Evolutionary conservation across 2,113 vertebrate genomes (phyloP).

Genomic region (Saiga tatarica): DNA sequence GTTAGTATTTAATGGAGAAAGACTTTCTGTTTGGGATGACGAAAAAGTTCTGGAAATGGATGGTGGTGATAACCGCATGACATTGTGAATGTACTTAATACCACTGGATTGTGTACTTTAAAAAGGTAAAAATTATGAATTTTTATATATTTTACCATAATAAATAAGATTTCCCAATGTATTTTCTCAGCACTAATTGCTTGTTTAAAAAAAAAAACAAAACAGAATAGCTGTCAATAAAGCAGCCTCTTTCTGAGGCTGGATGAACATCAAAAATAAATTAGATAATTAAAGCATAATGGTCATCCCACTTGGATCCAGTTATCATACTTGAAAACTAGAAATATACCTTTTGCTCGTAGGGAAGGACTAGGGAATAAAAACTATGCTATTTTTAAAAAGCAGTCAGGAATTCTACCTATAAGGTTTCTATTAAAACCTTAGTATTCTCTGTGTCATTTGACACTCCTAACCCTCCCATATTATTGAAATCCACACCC

Average conservation of each 20-base stretch:
- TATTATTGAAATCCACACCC: background rate
- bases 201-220: background rate
- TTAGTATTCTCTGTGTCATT: background rate
- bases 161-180: background rate
- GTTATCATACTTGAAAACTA: background rate
- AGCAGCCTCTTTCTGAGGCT: background rate
- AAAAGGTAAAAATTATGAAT: background rate
- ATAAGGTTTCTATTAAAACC: background rate
- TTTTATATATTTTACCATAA: background rate
- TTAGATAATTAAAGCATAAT: background rate
- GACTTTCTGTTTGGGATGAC: background rate
- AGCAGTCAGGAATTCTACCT: background rate
- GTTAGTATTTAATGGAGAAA: background rate
- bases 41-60: background rate
- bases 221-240: background rate
- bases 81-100: background rate
- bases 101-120: background rate
- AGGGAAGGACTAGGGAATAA: background rate
- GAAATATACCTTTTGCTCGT: background rate
- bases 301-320: background rate
- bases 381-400: background rate
- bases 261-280: background rate
- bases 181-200: background rate
- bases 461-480: background rate
- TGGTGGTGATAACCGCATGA: background rate